phyloP scores from a whole-genome alignment of 2,888 invertebrate species.

The Marronus borbonicus region DNA sequence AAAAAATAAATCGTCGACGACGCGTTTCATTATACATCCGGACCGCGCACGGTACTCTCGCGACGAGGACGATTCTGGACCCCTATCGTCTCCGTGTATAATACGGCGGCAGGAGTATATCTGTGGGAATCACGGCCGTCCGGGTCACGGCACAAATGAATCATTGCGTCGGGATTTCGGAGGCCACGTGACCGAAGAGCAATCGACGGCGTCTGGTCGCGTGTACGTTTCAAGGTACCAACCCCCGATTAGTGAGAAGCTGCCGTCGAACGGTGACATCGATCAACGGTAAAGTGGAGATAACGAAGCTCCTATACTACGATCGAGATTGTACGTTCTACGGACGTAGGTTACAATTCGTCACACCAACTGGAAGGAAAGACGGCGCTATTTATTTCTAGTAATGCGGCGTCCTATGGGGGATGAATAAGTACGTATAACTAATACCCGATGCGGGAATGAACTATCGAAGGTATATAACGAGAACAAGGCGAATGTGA shows the following conservation, averaged over 20 bases:
- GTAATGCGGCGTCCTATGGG: constrained; percentile 24
- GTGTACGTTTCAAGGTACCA: constrained; percentile 64
- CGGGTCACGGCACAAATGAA: constrained; percentile 64
- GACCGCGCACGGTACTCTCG: constrained; percentile 24
- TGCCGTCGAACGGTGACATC: constrained; percentile 63
- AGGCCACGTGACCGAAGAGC: constrained; percentile 64
- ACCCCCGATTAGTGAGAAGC: constrained; percentile 65
- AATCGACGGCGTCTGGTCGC: constrained; percentile 64
- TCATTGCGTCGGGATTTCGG: constrained; percentile 67
- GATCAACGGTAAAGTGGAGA: constrained; percentile 67
- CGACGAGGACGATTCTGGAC: not conserved
- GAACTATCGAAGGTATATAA: constrained; percentile 16
- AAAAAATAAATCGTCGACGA: constrained; percentile 66
- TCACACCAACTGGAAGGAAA: constrained; percentile 25
- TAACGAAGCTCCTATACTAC: constrained; percentile 63
- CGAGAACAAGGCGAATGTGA: constrained; percentile 11
- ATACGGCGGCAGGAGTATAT: constrained; percentile 47
- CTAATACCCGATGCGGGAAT: constrained; percentile 4
- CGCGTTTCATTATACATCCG: constrained; percentile 54
- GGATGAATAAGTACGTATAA: constrained; percentile 8
- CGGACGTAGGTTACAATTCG: constrained; percentile 42
- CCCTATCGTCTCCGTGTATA: constrained; percentile 48
- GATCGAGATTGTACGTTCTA: constrained; percentile 1
- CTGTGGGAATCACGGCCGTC: constrained; percentile 67
- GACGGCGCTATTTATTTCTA: constrained; percentile 38